These are phyloP conservation scores for Blastomussa wellsi DNA, from an alignment of 92 coral and sea anemone genomes.

Conservation along the genomic window DNA sequence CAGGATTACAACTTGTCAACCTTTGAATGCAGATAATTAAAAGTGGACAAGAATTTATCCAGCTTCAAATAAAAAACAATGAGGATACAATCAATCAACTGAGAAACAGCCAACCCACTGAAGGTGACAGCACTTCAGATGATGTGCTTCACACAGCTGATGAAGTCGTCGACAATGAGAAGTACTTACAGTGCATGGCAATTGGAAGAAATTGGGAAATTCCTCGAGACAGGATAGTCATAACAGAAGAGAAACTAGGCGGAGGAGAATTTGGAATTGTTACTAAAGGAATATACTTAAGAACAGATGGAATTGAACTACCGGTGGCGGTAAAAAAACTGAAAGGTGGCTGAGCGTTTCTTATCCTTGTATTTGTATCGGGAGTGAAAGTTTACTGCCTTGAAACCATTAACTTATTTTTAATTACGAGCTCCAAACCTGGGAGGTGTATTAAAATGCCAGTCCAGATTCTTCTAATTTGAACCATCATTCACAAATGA, in stretches of 20 bases:
- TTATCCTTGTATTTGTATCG: not conserved
- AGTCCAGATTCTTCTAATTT: no score
- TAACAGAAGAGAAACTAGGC: constrained; percentile 69
- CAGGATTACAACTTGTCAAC: no score
- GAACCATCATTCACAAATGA: no score
- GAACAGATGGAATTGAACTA: constrained; percentile 68
- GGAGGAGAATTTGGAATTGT: constrained; percentile 91
- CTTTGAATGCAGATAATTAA: not conserved
- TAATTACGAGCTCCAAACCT: no score
- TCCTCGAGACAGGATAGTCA: constrained; percentile 60
- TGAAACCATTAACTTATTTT: no score
- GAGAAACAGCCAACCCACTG: not conserved
- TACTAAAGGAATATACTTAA: constrained; percentile 63
- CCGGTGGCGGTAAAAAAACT: constrained; percentile 82
- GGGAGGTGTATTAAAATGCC: no score
- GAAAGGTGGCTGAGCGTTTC: constrained; percentile 53
- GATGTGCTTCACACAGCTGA: not conserved
- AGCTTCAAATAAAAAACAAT: not conserved
- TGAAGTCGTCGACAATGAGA: constrained; percentile 31
- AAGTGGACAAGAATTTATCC: constrained; percentile 1
- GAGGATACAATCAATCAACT: constrained; percentile 10
- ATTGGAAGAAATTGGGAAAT: constrained; percentile 80
- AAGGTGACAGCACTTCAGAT: not conserved
- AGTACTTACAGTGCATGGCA: constrained; percentile 56
- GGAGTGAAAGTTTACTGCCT: no score